Conservation (phyloP, 2,113 vertebrate genomes). For the Lophochroa leadbeateri region DNA sequence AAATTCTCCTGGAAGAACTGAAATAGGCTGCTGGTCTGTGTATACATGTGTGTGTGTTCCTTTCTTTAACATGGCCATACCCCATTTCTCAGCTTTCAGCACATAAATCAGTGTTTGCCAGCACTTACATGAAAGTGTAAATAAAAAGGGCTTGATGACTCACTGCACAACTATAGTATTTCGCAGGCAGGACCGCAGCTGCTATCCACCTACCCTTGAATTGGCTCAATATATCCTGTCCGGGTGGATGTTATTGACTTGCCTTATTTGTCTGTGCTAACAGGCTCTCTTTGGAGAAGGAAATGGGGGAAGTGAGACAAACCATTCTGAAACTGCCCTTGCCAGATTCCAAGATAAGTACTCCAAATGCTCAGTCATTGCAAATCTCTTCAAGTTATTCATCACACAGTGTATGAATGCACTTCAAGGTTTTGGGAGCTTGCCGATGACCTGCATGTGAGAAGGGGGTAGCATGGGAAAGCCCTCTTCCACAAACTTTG, state of each 20-base stretch:
- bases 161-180: slow-evolving; percentile 64
- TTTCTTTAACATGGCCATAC: not conserved
- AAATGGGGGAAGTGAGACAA: slow-evolving; percentile 46
- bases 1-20: not conserved
- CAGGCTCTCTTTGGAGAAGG: slow-evolving; percentile 70
- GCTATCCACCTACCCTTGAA: slow-evolving; percentile 82
- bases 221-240: slow-evolving; percentile 86
- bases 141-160: slow-evolving; percentile 70
- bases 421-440: not conserved
- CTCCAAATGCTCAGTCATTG: not conserved
- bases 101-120: slow-evolving; percentile 61
- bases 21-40: not conserved
- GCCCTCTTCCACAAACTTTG: not conserved
- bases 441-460: not conserved
- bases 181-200: slow-evolving; percentile 77
- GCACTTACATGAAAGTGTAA: slow-evolving; percentile 60
- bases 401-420: not conserved
- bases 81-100: slow-evolving; percentile 45
- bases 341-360: not conserved
- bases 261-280: slow-evolving; percentile 75
- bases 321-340: not conserved
- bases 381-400: not conserved
- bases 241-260: slow-evolving; percentile 75
- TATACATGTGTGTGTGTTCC: not conserved
- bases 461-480: not conserved